Percentiles rank a stretch among this genome's conserved stretches.
Conservation (phyloP, 2,888 invertebrate species). For the Lithophane ornitopus region DNA sequence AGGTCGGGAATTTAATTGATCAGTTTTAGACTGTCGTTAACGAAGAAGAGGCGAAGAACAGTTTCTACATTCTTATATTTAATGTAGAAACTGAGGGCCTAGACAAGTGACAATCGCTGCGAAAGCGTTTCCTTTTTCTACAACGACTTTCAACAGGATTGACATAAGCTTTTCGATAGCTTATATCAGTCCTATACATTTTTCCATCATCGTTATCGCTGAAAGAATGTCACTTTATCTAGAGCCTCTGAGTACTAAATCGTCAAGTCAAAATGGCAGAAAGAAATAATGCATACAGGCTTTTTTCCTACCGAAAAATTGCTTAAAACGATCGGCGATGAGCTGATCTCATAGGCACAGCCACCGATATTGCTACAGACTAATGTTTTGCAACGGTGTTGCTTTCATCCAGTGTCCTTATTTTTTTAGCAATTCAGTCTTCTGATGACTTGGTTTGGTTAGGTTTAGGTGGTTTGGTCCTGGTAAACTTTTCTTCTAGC, state of each 20-base stretch:
- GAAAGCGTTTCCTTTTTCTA: no score
- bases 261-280: not conserved
- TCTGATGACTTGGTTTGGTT: no score
- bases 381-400: not conserved
- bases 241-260: not conserved
- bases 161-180: no score
- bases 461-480: no score
- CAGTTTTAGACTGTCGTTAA: conserved; percentile 13
- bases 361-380: not conserved
- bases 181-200: no score
- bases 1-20: conserved; percentile 37
- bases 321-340: not conserved
- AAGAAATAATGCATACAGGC: not conserved
- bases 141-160: no score
- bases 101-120: no score
- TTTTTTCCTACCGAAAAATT: not conserved
- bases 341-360: not conserved
- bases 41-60: not conserved
- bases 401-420: not conserved
- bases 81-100: not conserved
- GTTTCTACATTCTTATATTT: no score
- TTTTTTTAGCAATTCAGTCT: not conserved
- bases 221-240: no score
- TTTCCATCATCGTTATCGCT: no score
- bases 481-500: no score